These are phyloP conservation scores for Myrmecophaga tridactyla DNA, from an alignment of 2,113 vertebrate genomes.

Conservation along the genomic window DNA sequence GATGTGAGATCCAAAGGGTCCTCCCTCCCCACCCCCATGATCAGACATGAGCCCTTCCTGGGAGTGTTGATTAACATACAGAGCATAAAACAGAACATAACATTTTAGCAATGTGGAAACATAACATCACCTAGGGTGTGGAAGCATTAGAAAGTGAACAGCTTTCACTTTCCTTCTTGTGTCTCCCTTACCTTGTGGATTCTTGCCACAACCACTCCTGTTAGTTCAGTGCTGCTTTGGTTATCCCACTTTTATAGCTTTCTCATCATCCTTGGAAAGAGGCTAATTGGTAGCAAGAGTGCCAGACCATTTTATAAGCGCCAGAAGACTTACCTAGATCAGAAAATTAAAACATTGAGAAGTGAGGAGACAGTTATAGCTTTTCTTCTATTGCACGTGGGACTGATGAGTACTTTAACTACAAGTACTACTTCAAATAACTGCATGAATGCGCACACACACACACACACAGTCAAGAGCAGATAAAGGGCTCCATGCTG, in stretches of 20 bases:
- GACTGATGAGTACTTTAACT: background rate
- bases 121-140: background rate
- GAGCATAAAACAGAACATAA: background rate
- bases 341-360: constrained; percentile 18
- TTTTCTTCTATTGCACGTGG: background rate
- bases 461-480: background rate
- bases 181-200: background rate
- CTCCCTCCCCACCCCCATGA: background rate
- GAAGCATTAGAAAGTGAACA: background rate
- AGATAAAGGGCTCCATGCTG: background rate
- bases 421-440: background rate
- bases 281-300: background rate
- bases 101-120: background rate
- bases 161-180: background rate
- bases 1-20: background rate
- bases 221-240: background rate
- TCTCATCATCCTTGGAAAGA: constrained; percentile 12
- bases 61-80: background rate
- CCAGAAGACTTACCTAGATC: constrained; percentile 4
- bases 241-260: background rate
- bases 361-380: background rate
- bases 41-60: background rate
- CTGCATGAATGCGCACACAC: background rate
- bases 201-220: background rate
- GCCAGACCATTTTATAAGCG: background rate